These are phyloP conservation scores for Lysandra coridon DNA, from an alignment of 2,888 invertebrate genomes.

Conservation along the genomic window DNA sequence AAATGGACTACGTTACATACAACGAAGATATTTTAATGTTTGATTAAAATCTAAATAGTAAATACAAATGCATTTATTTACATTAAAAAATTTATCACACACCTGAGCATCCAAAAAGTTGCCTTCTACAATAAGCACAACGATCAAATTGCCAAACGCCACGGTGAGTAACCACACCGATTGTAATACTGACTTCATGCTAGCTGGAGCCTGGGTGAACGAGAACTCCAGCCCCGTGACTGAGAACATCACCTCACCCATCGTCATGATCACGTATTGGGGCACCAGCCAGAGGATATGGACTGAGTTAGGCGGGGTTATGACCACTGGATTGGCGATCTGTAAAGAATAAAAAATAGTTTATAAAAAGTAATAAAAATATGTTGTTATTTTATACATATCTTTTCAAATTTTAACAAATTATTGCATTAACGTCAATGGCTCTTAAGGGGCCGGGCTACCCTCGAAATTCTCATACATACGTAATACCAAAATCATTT, in stretches of 20 bases:
- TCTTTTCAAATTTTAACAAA: too few species aligned
- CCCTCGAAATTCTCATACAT: too few species aligned
- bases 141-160: constrained; percentile 95
- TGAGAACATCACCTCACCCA: constrained; percentile 97
- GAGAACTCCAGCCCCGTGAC: constrained; percentile 98
- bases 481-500: too few species aligned
- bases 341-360: constrained; percentile 38
- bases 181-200: constrained; percentile 96
- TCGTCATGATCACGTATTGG: constrained; percentile 95
- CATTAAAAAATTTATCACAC: constrained; percentile 42
- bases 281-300: constrained; percentile 94
- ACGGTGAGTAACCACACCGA: constrained; percentile 96
- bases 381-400: too few species aligned
- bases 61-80: too few species aligned
- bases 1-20: too few species aligned
- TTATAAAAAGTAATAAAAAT: constrained; percentile 43
- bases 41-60: too few species aligned
- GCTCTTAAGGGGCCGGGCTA: too few species aligned
- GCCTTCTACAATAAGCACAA: constrained; percentile 91
- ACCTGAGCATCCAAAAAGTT: constrained; percentile 89
- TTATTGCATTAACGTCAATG: too few species aligned
- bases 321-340: constrained; percentile 56
- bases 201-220: constrained; percentile 94
- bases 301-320: constrained; percentile 86
- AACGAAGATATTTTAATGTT: too few species aligned